Evolutionary conservation across 2,888 invertebrate species (phyloP), one percentile per base, ranked within the genome.

Genomic region (Xylota segnis): DNA sequence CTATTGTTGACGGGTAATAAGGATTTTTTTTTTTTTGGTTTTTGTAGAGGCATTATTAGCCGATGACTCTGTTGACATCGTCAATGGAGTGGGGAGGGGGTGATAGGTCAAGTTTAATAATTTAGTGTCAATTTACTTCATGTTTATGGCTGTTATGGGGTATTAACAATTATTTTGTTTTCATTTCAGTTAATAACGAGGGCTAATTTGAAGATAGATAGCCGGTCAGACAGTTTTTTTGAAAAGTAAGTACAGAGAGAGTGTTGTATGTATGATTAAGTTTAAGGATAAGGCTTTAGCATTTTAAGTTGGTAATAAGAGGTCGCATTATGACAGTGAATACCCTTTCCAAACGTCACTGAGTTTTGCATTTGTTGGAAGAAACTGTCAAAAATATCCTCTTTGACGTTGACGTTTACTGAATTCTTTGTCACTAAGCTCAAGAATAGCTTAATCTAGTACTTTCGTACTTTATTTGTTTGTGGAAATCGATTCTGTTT

Each of bases 21-120:
- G 68, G 34, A 70, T 72, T 59, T 52, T 50, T 43, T 43, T 63
- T 16, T 74, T 72, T 27, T 37, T 58, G 2, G 2, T 23, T 23
- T n/a, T 40, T 29, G 7, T 50, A 23, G 47, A 58, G 65, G 34
- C 43, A 61, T 83, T 74, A 74, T 70, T 63, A 63, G 32, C 47
- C 71, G 75, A 81, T 66, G 70, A 58, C 54, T 23, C 23, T 75
- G 81, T 84, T 79, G 83, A 76, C 71, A 76, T 72, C 37, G 59
- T 43, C 52, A 40, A 66, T 70, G 32, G 47, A 23, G n/a, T 58
- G 43, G 7, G 27, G 14, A 59, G 58, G 10, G 59, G 58, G 12
- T 72, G 50, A 70, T 70, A 34, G 70, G 77, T 83, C 61, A 61
- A 56, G 18, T 54, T 23, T 16, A 52, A 27, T 68, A 75, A 70